These are phyloP conservation scores for Hemicrepidius hirtus DNA, from an alignment of 2,888 invertebrate genomes.

Conservation along the genomic window DNA sequence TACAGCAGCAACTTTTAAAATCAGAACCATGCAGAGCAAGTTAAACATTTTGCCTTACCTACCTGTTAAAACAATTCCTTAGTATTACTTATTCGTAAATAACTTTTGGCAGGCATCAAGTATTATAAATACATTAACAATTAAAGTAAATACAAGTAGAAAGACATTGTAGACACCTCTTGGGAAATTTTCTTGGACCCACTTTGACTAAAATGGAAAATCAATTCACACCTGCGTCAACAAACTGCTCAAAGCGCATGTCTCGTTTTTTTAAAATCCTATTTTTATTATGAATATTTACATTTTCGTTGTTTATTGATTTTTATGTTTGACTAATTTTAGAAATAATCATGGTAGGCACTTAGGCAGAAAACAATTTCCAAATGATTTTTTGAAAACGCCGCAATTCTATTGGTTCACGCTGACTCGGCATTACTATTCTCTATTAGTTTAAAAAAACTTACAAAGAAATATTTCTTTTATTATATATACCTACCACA, in stretches of 20 bases:
- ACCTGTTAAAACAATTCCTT: constrained; percentile 9
- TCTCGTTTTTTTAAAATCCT: constrained; percentile 25
- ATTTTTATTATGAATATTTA: neutral
- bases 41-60: constrained; percentile 1
- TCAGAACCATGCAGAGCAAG: neutral
- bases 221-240: constrained; percentile 44
- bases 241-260: constrained; percentile 19
- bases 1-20: constrained; percentile 2
- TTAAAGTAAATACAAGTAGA: constrained; percentile 1
- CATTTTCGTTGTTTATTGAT: constrained; percentile 9
- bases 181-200: constrained; percentile 29
- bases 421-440: too few species aligned
- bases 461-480: too few species aligned
- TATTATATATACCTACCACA: too few species aligned
- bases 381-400: too few species aligned
- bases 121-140: neutral
- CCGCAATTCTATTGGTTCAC: neutral
- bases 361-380: too few species aligned
- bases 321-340: neutral
- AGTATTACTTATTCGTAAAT: constrained; percentile 5
- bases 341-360: neutral
- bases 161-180: constrained; percentile 23
- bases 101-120: constrained; percentile 3
- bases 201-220: constrained; percentile 29
- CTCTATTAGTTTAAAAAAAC: too few species aligned